Conservation (phyloP, 2,888 invertebrate genomes). For the Listrodromus nycthemerus region DNA sequence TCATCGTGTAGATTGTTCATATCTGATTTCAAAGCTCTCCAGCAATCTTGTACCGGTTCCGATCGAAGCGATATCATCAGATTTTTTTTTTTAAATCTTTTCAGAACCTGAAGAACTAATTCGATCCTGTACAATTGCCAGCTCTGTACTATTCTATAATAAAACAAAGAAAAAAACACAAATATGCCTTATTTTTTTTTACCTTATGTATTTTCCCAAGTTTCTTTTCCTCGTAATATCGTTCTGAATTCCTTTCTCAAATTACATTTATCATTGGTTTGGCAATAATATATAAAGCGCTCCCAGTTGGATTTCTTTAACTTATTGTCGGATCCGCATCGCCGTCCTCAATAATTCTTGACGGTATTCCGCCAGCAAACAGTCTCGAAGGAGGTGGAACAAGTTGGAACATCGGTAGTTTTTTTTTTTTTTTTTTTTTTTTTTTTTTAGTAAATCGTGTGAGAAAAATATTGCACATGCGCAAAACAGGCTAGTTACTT, state of each 20-base stretch:
- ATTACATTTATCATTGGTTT: background rate
- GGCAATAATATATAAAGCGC: background rate
- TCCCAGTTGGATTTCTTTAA: conserved; percentile 25
- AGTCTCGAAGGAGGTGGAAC: conserved; percentile 91
- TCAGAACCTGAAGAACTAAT: conserved; percentile 57
- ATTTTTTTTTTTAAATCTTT: conserved; percentile 42
- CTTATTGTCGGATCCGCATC: background rate
- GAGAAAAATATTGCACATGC: no score
- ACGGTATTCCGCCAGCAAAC: conserved; percentile 80
- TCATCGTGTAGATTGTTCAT: conserved; percentile 79
- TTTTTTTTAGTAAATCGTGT: no score
- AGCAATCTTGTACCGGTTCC: background rate
- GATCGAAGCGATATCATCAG: conserved; percentile 11
- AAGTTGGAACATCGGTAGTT: conserved; percentile 87
- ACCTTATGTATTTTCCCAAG: background rate
- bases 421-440: no score
- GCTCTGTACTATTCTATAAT: conserved; percentile 69
- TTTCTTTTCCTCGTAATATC: background rate
- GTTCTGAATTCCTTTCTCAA: no score
- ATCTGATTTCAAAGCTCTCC: conserved; percentile 72
- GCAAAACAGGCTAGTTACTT: no score
- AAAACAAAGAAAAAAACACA: conserved; percentile 66
- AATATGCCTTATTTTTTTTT: conserved; percentile 32
- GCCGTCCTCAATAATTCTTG: conserved; percentile 63
- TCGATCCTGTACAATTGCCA: conserved; percentile 64